Evolutionary conservation across 1,140 invertebrate species (phyloP).

Genomic region (Cherax quadricarinatus): DNA sequence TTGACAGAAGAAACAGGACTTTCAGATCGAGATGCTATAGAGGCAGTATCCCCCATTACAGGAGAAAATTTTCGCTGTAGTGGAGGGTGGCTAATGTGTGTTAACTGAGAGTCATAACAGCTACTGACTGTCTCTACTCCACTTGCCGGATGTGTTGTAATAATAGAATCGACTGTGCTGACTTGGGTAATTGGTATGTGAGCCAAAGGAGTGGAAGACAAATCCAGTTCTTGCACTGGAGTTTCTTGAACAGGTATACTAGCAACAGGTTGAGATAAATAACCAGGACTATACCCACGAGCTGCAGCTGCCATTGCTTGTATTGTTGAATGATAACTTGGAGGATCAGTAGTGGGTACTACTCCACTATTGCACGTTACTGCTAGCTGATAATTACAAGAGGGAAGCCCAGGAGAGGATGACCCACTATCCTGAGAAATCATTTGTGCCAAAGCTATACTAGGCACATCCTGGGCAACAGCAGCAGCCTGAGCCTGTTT

Average conservation of each 20-base stretch:
- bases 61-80: conserved; percentile 83
- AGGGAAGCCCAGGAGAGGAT: conserved; percentile 47
- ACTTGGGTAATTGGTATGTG: conserved; percentile 70
- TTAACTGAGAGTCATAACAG: conserved; percentile 56
- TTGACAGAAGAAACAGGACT: conserved; percentile 78
- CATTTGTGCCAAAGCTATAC: conserved; percentile 83
- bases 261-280: conserved; percentile 67
- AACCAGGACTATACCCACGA: conserved; percentile 78
- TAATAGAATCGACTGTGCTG: conserved; percentile 59
- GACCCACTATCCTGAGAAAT: conserved; percentile 51
- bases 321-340: conserved; percentile 94
- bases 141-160: conserved; percentile 50
- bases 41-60: conserved; percentile 79
- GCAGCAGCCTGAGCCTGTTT: conserved; percentile 75
- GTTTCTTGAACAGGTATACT: conserved; percentile 72
- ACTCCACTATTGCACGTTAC: conserved; percentile 77
- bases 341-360: conserved; percentile 91
- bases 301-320: conserved; percentile 88
- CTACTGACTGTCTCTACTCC: conserved; percentile 55
- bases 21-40: conserved; percentile 79
- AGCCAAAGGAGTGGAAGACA: conserved; percentile 79
- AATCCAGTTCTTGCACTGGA: conserved; percentile 72
- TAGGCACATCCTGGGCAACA: conserved; percentile 87
- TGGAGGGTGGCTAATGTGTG: conserved; percentile 78
- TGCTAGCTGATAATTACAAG: conserved; percentile 61